phyloP scores from a whole-genome alignment of 2,113 vertebrate species.

The Beaufortia kweichowensis region DNA sequence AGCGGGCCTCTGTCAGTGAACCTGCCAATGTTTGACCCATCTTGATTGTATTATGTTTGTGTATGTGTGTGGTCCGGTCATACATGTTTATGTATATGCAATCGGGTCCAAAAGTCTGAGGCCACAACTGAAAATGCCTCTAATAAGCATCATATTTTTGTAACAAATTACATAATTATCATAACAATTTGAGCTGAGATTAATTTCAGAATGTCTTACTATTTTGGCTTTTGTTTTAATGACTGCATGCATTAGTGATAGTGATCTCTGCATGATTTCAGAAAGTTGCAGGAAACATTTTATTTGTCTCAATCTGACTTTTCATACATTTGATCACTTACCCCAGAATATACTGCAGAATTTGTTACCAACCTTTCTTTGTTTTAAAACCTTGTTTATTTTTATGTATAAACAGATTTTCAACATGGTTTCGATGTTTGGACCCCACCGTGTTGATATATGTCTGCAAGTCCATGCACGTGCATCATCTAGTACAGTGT shows the following conservation, averaged over 20 bases:
- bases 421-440: neutral
- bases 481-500: neutral
- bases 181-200: too few species aligned
- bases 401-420: neutral
- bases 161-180: too few species aligned
- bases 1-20: constrained; percentile 3
- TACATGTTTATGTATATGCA: neutral
- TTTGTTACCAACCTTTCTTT: too few species aligned
- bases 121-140: neutral
- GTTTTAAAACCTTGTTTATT: too few species aligned
- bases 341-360: too few species aligned
- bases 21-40: constrained; percentile 8
- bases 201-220: too few species aligned
- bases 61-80: constrained; percentile 25
- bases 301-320: too few species aligned
- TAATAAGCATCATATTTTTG: neutral
- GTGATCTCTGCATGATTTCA: too few species aligned
- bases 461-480: neutral
- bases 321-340: too few species aligned
- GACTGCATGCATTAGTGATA: too few species aligned
- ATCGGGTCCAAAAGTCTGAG: neutral
- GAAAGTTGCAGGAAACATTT: too few species aligned
- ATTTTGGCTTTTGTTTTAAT: too few species aligned
- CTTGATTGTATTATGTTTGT: constrained; percentile 4
- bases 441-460: neutral